Conservation (phyloP, 2,113 vertebrate genomes). For the Uria lomvia region DNA sequence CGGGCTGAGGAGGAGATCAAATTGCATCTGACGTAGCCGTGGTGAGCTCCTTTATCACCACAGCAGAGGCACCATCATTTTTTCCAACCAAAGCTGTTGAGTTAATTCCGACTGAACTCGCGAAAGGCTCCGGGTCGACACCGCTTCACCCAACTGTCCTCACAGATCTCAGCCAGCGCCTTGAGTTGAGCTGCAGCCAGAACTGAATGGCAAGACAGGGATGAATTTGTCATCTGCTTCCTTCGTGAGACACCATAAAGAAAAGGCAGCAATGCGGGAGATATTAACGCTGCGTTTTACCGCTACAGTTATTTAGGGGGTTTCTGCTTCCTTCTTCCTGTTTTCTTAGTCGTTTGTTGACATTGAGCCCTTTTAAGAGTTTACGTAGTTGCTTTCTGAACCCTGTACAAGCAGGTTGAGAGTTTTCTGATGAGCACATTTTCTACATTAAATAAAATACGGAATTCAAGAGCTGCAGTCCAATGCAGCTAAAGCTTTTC, state of each 20-base stretch:
- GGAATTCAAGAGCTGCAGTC: not conserved
- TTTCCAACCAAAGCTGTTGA: not conserved
- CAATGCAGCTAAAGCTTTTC: rapidly evolving
- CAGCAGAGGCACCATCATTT: not conserved
- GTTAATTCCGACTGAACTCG: not conserved
- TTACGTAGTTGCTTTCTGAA: not conserved
- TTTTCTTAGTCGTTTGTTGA: not conserved
- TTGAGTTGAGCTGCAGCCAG: not conserved
- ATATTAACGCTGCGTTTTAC: not conserved
- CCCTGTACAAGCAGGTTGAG: not conserved
- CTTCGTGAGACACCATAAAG: not conserved
- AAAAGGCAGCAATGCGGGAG: not conserved
- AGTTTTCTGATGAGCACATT: not conserved
- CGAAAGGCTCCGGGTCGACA: rapidly evolving
- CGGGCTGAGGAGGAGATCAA: not conserved
- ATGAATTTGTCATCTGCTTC: not conserved
- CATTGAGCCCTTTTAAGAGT: not conserved
- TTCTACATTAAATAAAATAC: not conserved
- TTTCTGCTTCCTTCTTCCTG: not conserved
- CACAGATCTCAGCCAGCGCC: not conserved
- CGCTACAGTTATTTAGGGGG: not conserved
- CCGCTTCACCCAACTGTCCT: not conserved
- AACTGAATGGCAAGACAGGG: not conserved
- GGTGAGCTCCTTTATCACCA: not conserved
- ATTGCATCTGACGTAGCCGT: not conserved